These are phyloP conservation scores for Fundulus diaphanus DNA, from an alignment of 2,797 vertebrate genomes.

Conservation along the genomic window DNA sequence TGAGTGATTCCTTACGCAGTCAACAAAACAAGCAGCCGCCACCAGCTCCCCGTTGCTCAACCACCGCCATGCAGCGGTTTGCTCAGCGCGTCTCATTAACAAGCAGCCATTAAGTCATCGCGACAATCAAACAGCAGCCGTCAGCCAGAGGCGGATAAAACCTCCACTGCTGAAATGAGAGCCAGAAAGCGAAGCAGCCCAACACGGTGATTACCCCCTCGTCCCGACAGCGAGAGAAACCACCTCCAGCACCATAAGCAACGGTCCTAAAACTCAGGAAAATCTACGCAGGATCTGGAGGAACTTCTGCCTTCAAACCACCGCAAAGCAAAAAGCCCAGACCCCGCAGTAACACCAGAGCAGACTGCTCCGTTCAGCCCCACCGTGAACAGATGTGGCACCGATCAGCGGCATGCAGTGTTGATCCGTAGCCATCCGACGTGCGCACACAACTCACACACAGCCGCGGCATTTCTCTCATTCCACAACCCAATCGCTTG, in stretches of 20 bases:
- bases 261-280: not conserved
- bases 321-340: constrained; percentile 24
- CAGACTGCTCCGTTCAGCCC: constrained; percentile 34
- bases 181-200: constrained; percentile 69
- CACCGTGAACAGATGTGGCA: constrained; percentile 39
- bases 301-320: constrained; percentile 12
- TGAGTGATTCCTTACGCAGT: constrained; percentile 11
- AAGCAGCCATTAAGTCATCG: constrained; percentile 52
- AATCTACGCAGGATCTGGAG: constrained; percentile 7
- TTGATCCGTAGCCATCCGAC: constrained; percentile 61
- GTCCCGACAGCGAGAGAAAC: not conserved
- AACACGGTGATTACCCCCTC: not conserved
- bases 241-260: not conserved
- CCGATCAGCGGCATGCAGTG: constrained; percentile 64
- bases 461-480: constrained; percentile 16
- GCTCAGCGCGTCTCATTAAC: constrained; percentile 30
- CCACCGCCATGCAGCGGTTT: constrained; percentile 38
- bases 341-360: constrained; percentile 12
- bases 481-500: constrained; percentile 27
- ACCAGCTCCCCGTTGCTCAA: constrained; percentile 33
- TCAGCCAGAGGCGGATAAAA: constrained; percentile 52
- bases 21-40: constrained; percentile 50
- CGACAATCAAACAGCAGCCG: constrained; percentile 61
- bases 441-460: constrained; percentile 48
- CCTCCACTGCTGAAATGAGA: constrained; percentile 46